Conservation (phyloP, 2,113 vertebrate genomes). For the Aptenodytes forsteri region DNA sequence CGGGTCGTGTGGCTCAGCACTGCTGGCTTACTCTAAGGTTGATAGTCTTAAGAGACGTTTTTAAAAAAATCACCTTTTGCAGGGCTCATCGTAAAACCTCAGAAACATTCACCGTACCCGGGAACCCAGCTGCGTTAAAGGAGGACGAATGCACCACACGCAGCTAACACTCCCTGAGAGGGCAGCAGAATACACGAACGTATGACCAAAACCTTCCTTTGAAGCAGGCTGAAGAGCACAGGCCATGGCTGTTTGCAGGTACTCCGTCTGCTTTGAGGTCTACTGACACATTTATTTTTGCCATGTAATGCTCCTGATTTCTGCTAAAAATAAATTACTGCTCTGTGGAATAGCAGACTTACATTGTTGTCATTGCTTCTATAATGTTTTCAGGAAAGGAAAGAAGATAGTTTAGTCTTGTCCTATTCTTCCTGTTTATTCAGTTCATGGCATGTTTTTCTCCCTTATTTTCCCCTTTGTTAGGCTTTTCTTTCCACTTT, state of each 20-base stretch:
- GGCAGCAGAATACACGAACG: background rate
- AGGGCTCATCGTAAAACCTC: background rate
- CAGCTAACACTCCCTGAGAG: background rate
- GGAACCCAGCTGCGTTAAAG: background rate
- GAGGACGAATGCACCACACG: background rate
- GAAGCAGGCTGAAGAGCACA: background rate
- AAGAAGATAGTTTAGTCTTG: background rate
- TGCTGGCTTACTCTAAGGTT: background rate
- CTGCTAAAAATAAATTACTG: background rate
- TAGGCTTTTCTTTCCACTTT: background rate
- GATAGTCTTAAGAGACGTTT: background rate
- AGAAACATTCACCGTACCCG: background rate
- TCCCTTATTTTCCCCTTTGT: background rate
- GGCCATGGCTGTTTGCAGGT: background rate
- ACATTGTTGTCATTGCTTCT: background rate
- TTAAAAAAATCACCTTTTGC: background rate
- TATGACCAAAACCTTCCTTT: background rate
- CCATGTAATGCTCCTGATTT: background rate
- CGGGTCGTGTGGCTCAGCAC: rapidly evolving
- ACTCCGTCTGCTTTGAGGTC: background rate
- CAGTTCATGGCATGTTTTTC: background rate
- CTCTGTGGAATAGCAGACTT: background rate
- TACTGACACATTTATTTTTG: background rate
- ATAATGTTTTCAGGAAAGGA: background rate
- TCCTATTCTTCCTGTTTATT: background rate